Percentiles rank a stretch among this genome's conserved stretches.
Evolutionary conservation across 2,797 vertebrate genomes (phyloP).

Genomic region (Mus minutoides): DNA sequence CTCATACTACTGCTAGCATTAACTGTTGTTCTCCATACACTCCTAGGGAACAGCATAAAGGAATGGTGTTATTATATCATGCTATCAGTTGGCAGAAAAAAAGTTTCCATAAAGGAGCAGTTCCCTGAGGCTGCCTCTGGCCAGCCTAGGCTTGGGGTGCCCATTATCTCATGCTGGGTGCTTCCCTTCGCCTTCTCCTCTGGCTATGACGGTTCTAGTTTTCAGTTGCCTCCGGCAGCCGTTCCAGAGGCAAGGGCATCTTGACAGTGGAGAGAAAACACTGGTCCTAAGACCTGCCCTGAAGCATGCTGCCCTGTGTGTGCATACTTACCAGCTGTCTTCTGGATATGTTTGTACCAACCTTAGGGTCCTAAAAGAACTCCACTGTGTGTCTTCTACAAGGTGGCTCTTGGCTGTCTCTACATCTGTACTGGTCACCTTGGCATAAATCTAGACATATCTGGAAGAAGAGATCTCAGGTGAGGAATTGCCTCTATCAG

Average conservation of each 20-base stretch:
- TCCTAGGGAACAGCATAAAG: neutral
- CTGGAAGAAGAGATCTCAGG: neutral
- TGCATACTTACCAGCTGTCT: neutral
- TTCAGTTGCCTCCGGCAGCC: neutral
- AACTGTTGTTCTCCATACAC: neutral
- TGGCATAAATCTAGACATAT: neutral
- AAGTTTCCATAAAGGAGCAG: neutral
- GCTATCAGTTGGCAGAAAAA: neutral
- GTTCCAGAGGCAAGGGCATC: neutral
- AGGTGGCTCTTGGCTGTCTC: neutral
- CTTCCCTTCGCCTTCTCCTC: neutral
- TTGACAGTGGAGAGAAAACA: neutral
- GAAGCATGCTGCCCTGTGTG: neutral
- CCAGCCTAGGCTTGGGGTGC: neutral
- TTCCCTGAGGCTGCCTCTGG: neutral
- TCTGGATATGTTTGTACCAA: neutral
- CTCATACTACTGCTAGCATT: neutral
- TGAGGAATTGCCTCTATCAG: neutral
- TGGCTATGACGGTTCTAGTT: neutral
- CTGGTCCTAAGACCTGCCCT: neutral
- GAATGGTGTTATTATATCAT: neutral
- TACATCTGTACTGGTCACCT: neutral
- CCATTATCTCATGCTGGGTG: neutral
- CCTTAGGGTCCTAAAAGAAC: neutral
- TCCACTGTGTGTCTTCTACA: neutral